These are phyloP conservation scores for Phrynocephalus vlangalii DNA, from an alignment of 2,797 vertebrate genomes.

Conservation along the genomic window DNA sequence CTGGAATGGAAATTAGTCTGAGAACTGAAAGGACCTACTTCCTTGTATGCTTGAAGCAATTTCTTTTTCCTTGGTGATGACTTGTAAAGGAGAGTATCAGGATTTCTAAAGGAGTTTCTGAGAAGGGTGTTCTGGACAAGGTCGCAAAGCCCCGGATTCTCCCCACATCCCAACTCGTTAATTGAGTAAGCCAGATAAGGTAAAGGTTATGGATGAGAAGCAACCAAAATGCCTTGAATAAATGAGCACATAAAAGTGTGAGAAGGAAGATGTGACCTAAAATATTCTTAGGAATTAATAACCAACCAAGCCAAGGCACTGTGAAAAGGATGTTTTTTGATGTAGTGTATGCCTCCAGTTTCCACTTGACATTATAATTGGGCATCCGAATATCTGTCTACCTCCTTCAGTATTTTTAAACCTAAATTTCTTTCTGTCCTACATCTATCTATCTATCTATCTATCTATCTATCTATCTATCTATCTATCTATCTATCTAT, in stretches of 20 bases:
- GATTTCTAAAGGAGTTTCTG: slow-evolving; percentile 36
- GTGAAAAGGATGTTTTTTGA: not conserved
- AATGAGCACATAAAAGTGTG: not conserved
- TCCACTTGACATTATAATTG: not conserved
- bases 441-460: too few species aligned
- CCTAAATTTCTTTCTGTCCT: not conserved
- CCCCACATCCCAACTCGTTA: slow-evolving; percentile 1
- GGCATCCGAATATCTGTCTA: not conserved
- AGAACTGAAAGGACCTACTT: slow-evolving; percentile 23
- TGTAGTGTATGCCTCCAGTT: not conserved
- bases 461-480: too few species aligned
- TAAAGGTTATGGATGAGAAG: slow-evolving; percentile 5
- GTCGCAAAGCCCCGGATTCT: slow-evolving; percentile 4
- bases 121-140: not conserved
- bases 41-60: slow-evolving; percentile 28
- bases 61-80: not conserved
- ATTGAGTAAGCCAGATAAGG: not conserved
- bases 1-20: slow-evolving; percentile 46
- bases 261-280: not conserved
- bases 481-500: too few species aligned
- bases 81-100: slow-evolving; percentile 14
- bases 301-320: not conserved
- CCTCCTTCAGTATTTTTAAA: not conserved
- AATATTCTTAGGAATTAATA: slow-evolving; percentile 29
- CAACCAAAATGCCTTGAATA: not conserved